Evolutionary conservation across 2,888 invertebrate genomes (phyloP), one percentile per base, ranked within the genome.

Genomic region (Andrena camellia): DNA sequence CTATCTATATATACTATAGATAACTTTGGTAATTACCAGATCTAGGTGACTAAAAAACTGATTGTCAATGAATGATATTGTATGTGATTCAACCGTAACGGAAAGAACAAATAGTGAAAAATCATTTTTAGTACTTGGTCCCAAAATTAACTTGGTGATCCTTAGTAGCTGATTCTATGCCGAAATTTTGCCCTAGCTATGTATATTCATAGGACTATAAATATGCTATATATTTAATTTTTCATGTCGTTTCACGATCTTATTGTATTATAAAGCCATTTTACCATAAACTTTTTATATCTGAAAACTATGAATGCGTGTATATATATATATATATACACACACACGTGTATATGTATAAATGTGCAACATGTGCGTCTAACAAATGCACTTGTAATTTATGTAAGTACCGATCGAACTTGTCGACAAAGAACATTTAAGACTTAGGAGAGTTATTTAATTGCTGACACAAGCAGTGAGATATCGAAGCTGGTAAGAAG

Each of bases 51-150:
- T 87, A 83, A 68, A 77, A 87, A 42, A 86, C 82, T 88, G 88
- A 89, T 88, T 89, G 86, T 89, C 88, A 81, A 88, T 88, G 81
- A 88, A 88, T 88, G 75, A 23, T 87, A 81, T 77, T 70, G 69
- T 87, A 84, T 69, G 66, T 83, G 79, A 33, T 86, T 80, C 42
- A 66, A 77, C 79, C 79, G 68, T 64, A 78, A 84, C 75, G 78
- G 52, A 72, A 67, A 68, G 54, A 76, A 71, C 17, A 66, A 73
- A 73, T 52, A 63, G 71, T 59, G 64, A 70, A 77, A 42, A 83
- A 78, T 64, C 66, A 70, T 64, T 72, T 74, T 75, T 74, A 76
- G 63, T 84, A 84, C 63, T 89, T 89, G 89, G 89, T 89, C 89
- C 89, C 89, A 67, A 84, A 89, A 88, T 76, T 77, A 82, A 81